Conservation (phyloP, 2,113 vertebrate genomes). For the Pollachius pollachius region DNA sequence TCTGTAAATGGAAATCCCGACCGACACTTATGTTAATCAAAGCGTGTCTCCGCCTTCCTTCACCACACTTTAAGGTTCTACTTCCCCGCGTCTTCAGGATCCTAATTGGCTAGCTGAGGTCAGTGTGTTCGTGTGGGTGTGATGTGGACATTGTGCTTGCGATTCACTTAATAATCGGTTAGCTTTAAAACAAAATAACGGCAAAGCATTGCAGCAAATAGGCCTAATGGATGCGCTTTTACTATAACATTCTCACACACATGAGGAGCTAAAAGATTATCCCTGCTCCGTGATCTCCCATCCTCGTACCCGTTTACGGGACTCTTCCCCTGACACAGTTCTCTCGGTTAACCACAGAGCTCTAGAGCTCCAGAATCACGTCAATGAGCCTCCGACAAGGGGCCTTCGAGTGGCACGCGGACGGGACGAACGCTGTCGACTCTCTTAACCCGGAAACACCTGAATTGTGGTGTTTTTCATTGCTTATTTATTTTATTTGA, state of each 20-base stretch:
- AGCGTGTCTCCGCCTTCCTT: constrained; percentile 22
- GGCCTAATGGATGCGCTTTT: constrained; percentile 42
- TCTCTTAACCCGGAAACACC: constrained; percentile 54
- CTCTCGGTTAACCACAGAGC: constrained; percentile 8
- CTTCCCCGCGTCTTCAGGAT: constrained; percentile 10
- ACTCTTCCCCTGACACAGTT: neutral
- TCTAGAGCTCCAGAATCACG: constrained; percentile 23
- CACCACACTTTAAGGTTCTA: constrained; percentile 13
- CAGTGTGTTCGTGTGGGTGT: constrained; percentile 62
- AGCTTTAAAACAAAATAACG: constrained; percentile 49
- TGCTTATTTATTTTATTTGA: constrained; percentile 26
- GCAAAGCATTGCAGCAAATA: neutral
- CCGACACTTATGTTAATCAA: constrained; percentile 21
- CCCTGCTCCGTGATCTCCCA: constrained; percentile 53
- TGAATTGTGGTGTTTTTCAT: constrained; percentile 66
- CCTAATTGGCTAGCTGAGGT: constrained; percentile 21
- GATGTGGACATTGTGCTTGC: constrained; percentile 43
- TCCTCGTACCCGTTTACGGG: constrained; percentile 43
- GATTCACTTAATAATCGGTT: constrained; percentile 50
- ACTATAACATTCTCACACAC: constrained; percentile 59
- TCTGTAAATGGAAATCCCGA: neutral
- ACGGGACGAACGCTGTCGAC: constrained; percentile 59
- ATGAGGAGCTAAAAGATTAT: constrained; percentile 43
- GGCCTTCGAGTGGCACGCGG: constrained; percentile 30
- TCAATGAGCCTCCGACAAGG: constrained; percentile 54